Evolutionary conservation across 2,113 vertebrate species (phyloP).

Genomic region (Antechinus flavipes): DNA sequence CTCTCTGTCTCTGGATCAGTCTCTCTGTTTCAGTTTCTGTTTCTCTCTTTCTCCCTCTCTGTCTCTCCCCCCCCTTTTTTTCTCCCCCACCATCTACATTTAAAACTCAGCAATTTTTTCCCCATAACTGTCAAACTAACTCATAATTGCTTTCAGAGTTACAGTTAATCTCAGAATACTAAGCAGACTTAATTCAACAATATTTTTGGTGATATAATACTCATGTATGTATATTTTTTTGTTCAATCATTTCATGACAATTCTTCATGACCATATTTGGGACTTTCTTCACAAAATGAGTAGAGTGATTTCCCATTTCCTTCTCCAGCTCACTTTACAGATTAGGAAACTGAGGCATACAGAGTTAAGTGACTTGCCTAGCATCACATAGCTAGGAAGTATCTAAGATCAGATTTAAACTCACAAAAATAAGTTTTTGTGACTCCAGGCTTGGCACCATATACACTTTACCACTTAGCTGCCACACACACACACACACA

Average conservation of each 20-base stretch:
- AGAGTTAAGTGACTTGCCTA: neutral
- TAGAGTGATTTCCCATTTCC: neutral
- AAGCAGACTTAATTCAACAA: too few relatives aligned
- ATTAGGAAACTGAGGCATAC: neutral
- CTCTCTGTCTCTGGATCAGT: too few relatives aligned
- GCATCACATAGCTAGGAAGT: neutral
- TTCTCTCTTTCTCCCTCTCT: neutral
- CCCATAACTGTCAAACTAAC: too few relatives aligned
- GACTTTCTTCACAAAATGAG: neutral
- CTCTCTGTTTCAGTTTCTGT: too few relatives aligned
- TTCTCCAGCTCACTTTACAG: neutral
- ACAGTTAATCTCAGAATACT: too few relatives aligned
- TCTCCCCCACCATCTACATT: neutral
- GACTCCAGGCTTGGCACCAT: neutral
- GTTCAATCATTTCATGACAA: too few relatives aligned
- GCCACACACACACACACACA: too few relatives aligned
- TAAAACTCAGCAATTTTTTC: neutral
- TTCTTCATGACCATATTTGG: neutral
- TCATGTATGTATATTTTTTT: too few relatives aligned
- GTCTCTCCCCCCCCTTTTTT: neutral
- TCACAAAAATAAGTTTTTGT: neutral
- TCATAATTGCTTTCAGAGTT: too few relatives aligned
- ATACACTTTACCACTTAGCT: neutral
- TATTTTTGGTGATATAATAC: too few relatives aligned
- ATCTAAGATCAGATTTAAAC: neutral